Conservation (phyloP, 2,888 invertebrate genomes). For the Cryptosula pallasiana region DNA sequence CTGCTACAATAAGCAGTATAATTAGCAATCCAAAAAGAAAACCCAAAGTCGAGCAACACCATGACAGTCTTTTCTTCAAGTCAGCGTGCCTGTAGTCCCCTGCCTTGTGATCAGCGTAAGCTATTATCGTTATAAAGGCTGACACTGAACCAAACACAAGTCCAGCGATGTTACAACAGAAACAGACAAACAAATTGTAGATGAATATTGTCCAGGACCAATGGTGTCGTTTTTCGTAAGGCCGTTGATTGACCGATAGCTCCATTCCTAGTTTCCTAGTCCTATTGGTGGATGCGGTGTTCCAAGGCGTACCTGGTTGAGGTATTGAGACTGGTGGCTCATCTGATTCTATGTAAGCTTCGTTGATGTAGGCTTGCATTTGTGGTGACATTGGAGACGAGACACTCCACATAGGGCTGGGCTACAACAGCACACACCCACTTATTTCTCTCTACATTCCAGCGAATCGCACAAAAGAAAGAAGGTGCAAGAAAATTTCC, state of each 20-base stretch:
- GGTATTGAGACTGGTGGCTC: background rate
- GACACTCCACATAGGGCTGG: slow-evolving; percentile 7
- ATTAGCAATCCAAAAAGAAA: background rate
- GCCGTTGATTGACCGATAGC: background rate
- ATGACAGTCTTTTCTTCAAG: background rate
- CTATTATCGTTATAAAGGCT: background rate
- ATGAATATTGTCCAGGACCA: background rate
- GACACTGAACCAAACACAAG: slow-evolving; percentile 1
- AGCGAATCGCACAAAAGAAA: too few species aligned
- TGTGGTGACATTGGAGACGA: background rate
- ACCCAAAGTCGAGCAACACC: background rate
- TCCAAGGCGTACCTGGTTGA: background rate
- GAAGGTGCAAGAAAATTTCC: too few species aligned
- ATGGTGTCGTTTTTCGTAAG: background rate
- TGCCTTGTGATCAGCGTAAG: background rate
- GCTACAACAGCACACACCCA: too few species aligned
- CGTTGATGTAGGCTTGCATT: background rate
- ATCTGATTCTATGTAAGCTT: background rate
- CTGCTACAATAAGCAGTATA: background rate
- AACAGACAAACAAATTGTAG: slow-evolving; percentile 3
- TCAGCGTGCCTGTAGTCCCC: background rate
- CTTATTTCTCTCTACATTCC: too few species aligned
- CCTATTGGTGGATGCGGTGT: background rate
- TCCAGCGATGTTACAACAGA: background rate
- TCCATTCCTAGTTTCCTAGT: background rate